Conservation (phyloP, 2,888 invertebrate species). For the Lagria hirta region DNA sequence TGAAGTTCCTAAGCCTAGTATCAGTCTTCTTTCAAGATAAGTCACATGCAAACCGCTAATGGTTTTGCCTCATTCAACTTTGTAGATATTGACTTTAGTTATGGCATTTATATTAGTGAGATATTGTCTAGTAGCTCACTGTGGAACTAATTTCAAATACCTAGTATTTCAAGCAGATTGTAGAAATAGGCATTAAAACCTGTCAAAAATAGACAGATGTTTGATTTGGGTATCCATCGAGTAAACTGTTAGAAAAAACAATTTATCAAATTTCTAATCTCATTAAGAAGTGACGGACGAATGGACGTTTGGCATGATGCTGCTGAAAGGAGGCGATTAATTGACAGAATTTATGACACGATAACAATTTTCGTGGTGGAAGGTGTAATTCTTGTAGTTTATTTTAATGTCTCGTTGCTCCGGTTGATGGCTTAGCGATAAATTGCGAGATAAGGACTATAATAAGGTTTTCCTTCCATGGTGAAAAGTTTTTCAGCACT, state of each 20-base stretch:
- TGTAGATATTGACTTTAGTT: constrained; percentile 40
- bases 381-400: constrained; percentile 20
- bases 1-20: constrained; percentile 40
- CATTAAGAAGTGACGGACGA: constrained; percentile 32
- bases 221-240: constrained; percentile 33
- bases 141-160: no score
- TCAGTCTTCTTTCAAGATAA: constrained; percentile 44
- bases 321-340: no score
- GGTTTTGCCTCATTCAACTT: constrained; percentile 42
- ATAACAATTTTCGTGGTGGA: constrained; percentile 17
- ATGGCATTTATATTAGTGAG: constrained; percentile 36
- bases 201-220: constrained; percentile 31
- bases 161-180: no score
- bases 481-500: constrained; percentile 22
- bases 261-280: constrained; percentile 37
- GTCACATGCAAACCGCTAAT: constrained; percentile 44
- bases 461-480: constrained; percentile 21
- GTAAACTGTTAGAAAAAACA: constrained; percentile 25
- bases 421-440: constrained; percentile 18
- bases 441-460: constrained; percentile 26
- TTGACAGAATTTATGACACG: constrained; percentile 8
- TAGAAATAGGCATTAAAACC: neutral
- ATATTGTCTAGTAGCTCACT: no score
- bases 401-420: constrained; percentile 16
- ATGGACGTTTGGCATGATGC: no score